These are phyloP conservation scores for Drosophila nigricruria DNA, from an alignment of 2,888 invertebrate genomes.

Conservation along the genomic window DNA sequence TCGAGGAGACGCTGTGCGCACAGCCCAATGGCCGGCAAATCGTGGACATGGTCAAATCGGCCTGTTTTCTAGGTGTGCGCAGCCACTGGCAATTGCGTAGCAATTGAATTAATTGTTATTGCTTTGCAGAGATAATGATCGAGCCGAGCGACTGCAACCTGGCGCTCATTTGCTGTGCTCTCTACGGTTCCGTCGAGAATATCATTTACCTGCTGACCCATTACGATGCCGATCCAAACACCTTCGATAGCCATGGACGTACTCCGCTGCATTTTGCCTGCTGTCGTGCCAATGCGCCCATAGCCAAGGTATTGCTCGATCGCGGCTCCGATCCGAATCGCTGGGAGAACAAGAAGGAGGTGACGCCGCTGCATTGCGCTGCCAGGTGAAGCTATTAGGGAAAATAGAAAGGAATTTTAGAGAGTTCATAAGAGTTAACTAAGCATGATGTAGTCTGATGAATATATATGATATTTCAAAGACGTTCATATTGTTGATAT, in stretches of 20 bases:
- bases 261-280: conserved; percentile 92
- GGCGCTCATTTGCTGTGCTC: conserved; percentile 82
- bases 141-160: conserved; percentile 82
- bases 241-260: conserved; percentile 89
- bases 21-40: conserved; percentile 74
- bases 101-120: background rate
- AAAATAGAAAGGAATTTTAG: no score
- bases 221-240: conserved; percentile 87
- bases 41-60: conserved; percentile 78
- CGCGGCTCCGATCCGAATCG: conserved; percentile 89
- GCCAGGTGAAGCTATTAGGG: conserved; percentile 86
- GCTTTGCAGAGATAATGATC: conserved; percentile 68
- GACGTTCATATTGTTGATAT: no score
- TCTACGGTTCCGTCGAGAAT: conserved; percentile 81
- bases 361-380: conserved; percentile 92
- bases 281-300: conserved; percentile 90
- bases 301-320: conserved; percentile 89
- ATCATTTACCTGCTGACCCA: conserved; percentile 77
- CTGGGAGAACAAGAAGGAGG: conserved; percentile 90
- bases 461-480: no score
- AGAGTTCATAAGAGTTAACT: no score
- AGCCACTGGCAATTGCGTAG: background rate
- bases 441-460: no score
- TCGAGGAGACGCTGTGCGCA: conserved; percentile 80
- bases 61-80: conserved; percentile 74